Conservation (phyloP, 1,140 invertebrate genomes). For the Lepidostoma basale region DNA sequence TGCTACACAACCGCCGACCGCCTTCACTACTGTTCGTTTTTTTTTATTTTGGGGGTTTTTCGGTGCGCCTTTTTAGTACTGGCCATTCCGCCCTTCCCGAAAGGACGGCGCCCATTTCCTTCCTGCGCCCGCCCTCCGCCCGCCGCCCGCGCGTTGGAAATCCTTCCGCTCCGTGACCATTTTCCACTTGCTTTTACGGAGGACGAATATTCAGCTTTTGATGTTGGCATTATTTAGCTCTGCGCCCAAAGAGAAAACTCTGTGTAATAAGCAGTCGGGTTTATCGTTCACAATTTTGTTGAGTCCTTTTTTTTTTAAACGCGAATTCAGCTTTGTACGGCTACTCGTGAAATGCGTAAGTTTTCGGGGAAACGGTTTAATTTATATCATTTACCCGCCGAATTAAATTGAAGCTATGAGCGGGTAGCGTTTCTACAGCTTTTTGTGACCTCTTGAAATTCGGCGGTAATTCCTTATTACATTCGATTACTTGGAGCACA, state of each 20-base stretch:
- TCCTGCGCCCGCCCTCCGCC: not conserved
- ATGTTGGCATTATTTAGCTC: conserved; percentile 18
- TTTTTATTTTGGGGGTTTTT: conserved; percentile 5
- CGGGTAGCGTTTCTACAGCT: too few species aligned
- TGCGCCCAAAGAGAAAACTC: conserved; percentile 17
- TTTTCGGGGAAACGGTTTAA: too few species aligned
- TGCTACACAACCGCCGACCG: conserved; percentile 12
- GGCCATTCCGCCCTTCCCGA: conserved; percentile 18
- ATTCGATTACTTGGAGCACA: too few species aligned
- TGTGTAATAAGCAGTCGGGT: conserved; percentile 4
- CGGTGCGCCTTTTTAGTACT: conserved; percentile 17
- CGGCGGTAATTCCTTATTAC: too few species aligned
- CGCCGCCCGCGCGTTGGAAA: conserved; percentile 10
- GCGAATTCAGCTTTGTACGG: too few species aligned
- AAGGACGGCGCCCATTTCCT: conserved; percentile 23
- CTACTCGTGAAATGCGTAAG: too few species aligned
- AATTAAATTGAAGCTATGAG: too few species aligned
- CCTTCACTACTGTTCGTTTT: not conserved
- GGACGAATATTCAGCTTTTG: conserved; percentile 21
- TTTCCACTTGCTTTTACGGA: conserved; percentile 27
- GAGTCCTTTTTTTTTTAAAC: too few species aligned
- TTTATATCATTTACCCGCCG: too few species aligned
- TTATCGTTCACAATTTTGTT: conserved; percentile 7
- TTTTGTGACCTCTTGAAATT: too few species aligned
- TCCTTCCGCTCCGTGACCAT: conserved; percentile 23